Evolutionary conservation across 2,797 vertebrate genomes (phyloP).

Genomic region (Limosa lapponica): DNA sequence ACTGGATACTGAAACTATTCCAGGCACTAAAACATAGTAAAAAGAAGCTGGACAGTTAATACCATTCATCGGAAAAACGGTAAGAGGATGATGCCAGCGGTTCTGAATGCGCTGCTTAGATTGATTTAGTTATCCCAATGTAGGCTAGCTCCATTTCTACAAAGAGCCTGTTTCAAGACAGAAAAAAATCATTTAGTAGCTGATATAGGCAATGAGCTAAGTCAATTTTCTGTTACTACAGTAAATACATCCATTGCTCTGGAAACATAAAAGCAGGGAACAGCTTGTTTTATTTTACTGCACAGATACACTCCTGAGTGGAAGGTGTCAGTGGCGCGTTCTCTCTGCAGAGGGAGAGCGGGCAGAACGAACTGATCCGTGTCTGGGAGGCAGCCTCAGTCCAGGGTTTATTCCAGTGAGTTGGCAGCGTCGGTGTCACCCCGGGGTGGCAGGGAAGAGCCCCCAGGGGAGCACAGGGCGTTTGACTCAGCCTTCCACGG

Average conservation of each 20-base stretch:
- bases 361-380: background rate
- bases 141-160: background rate
- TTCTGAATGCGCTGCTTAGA: background rate
- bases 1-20: slow-evolving; percentile 9
- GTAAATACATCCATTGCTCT: background rate
- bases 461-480: background rate
- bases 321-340: background rate
- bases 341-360: background rate
- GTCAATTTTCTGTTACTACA: slow-evolving; percentile 10
- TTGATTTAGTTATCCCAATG: background rate
- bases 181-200: background rate
- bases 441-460: background rate
- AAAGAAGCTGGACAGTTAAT: slow-evolving; percentile 24
- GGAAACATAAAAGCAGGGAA: slow-evolving; percentile 17
- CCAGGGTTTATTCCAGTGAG: background rate
- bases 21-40: slow-evolving; percentile 19
- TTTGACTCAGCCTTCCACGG: background rate
- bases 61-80: background rate
- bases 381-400: background rate
- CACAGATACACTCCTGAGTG: slow-evolving; percentile 22
- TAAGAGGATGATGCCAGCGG: background rate
- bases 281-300: slow-evolving; percentile 39
- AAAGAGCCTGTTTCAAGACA: background rate
- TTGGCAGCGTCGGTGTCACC: background rate
- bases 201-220: background rate